Base-by-base conservation (phyloP, 2,113 vertebrate species). In the Corythoichthys haematopterus region DNA sequence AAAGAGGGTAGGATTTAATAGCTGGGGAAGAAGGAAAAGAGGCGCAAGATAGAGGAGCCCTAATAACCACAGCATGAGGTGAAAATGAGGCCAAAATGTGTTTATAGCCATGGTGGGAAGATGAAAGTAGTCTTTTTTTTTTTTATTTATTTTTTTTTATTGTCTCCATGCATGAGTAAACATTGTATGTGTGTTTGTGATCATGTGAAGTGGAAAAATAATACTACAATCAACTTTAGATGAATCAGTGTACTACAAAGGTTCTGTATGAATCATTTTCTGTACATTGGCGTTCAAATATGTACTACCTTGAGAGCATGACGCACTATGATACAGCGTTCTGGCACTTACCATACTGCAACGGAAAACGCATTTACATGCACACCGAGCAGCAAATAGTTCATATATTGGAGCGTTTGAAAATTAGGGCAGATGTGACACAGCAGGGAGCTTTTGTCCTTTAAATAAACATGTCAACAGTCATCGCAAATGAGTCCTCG, bases 51-150 rank as follows among this genome's bases (percentile, higher is more conserved):
- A 53, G 57, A 11, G 11, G 40, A 59, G 59, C 33, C 60, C 70
- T 86, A 78, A 80, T 77, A 73, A 72, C 66, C 51, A 10, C 46
- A 70, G 70, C 15, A 35, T 16, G 43, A 71, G 75, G 73, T 85
- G 75, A 88, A 79, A 74, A 76, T 59, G 50, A 80, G 73, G 79
- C 56, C 66, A 80, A 56, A 70, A 68, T 47, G 35, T 82, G 76
- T 84, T 82, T 80, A 70, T 69, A 66, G 64, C 61, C 35, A 70
- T 59, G 9, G 74, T 68, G 61, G 65, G 72, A 83, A 67, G 77
- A 84, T 85, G 67, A 88, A 82, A 86, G 84, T 50, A 37, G 28
- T 43, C 63, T 60, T 28, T 28, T 28, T 28, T 28, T 28, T 28
- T 28, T 28, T 28, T 33, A n/a, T n/a, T n/a, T n/a, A n/a, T 38